Evolutionary conservation across 2,888 invertebrate genomes (phyloP).

Genomic region (Drosophila eohydei): DNA sequence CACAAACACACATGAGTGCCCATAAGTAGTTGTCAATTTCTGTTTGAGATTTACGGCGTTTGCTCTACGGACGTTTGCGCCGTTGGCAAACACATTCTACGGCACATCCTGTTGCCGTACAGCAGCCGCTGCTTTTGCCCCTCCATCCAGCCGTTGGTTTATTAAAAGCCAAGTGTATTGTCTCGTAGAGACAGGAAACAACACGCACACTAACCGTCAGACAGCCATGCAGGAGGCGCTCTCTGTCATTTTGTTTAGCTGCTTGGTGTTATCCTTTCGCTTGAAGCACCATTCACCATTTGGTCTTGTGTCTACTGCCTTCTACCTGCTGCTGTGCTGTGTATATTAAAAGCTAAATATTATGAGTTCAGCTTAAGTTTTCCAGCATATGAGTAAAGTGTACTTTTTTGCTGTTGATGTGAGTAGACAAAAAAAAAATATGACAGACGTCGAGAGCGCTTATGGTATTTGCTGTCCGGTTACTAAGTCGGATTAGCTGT

Average conservation of each 20-base stretch:
- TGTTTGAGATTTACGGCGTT: conserved; percentile 62
- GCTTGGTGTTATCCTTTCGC: conserved; percentile 62
- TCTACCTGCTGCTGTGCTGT: conserved; percentile 4
- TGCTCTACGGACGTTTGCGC: conserved; percentile 32
- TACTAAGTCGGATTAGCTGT: conserved; percentile 27
- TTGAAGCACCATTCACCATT: conserved; percentile 38
- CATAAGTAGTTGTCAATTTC: conserved; percentile 67
- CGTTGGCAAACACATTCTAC: conserved; percentile 55
- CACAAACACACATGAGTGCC: conserved; percentile 47
- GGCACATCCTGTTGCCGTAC: conserved; percentile 33
- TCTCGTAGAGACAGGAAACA: conserved; percentile 41
- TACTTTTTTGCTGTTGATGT: background rate
- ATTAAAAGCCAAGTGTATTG: conserved; percentile 66
- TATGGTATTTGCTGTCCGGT: conserved; percentile 36
- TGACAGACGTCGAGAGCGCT: conserved; percentile 37
- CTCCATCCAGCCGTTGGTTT: conserved; percentile 40
- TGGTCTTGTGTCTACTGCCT: conserved; percentile 8
- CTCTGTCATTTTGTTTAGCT: conserved; percentile 20
- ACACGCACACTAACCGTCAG: conserved; percentile 14
- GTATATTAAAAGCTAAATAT: conserved; percentile 49
- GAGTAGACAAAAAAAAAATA: conserved; percentile 9
- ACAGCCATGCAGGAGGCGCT: conserved; percentile 5
- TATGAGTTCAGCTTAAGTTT: conserved; percentile 46
- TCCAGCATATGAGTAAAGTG: conserved; percentile 3
- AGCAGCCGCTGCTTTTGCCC: background rate